These are phyloP conservation scores for Alviniconcha strummeri DNA, from an alignment of 2,888 invertebrate species.

Conservation along the genomic window DNA sequence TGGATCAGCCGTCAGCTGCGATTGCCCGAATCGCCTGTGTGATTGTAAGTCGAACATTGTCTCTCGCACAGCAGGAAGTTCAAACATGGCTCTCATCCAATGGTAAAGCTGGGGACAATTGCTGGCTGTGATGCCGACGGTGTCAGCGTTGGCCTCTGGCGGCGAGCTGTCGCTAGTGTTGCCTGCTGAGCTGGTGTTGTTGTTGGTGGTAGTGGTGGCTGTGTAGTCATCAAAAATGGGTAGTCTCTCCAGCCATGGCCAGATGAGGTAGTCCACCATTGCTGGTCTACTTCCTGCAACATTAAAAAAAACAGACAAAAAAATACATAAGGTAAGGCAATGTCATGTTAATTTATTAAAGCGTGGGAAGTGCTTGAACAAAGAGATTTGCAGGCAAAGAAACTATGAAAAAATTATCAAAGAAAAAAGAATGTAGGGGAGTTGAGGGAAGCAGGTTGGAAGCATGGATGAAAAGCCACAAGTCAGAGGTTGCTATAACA, in stretches of 20 bases:
- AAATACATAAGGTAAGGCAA: no score
- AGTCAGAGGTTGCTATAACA: no score
- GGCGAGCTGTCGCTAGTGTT: not conserved
- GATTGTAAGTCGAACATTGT: constrained; percentile 42
- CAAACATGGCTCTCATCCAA: constrained; percentile 51
- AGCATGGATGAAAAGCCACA: no score
- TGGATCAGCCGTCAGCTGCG: constrained; percentile 43
- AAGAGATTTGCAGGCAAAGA: no score
- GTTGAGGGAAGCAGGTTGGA: no score
- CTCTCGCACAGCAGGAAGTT: constrained; percentile 50
- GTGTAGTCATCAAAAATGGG: constrained; percentile 48
- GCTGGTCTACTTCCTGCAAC: constrained; percentile 45
- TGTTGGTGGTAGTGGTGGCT: constrained; percentile 42
- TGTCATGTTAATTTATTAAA: no score
- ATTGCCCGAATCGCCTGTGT: constrained; percentile 43
- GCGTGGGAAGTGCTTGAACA: no score
- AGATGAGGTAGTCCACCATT: constrained; percentile 59
- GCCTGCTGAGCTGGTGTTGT: not conserved
- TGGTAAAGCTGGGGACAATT: constrained; percentile 45
- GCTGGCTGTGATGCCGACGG: constrained; percentile 34
- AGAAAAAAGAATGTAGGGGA: not conserved
- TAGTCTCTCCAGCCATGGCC: constrained; percentile 64
- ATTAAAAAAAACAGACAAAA: not conserved
- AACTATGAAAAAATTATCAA: not conserved
- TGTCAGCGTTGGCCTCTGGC: constrained; percentile 28